Base-by-base conservation (phyloP, 2,797 vertebrate species). In the Bucorvus abyssinicus region DNA sequence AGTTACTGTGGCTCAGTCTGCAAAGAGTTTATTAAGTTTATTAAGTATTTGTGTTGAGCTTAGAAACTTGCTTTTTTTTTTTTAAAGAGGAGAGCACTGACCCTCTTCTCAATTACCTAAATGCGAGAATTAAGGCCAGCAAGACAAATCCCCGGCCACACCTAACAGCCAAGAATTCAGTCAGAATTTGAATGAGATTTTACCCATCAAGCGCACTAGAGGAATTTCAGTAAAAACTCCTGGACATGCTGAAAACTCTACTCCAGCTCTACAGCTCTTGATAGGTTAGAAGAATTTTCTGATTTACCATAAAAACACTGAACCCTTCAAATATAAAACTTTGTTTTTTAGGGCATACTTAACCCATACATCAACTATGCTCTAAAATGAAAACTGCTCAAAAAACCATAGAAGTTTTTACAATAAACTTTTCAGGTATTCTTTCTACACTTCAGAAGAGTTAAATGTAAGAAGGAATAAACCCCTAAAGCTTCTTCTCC, bases 321-420 rank as follows among this genome's bases (percentile, higher is more conserved):
- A n/a, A n/a, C 38, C 12, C 38, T 11, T 44, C 15, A 1, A 32
- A 40, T 2, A 4, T 26, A 3, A 6, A 24, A 12, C 8, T 42
- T 23, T 29, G 1, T 12, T 61, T 63, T 64, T 64, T 30, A 22
- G 5, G 2, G 3, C 5, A 15, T 5, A 5, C 0, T 47, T 38
- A 57, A 16, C 3, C 2, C 2, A 4, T 0, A 0, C 9, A 50
- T 34, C 3, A 22, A 1, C 9, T 3, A 15, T 0, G 0, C 5
- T 49, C 6, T 10, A 23, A 18, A n/a, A 17, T 0, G 0, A 30
- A 32, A 22, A 11, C 21, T 24, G 11, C 23, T 23, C 19, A 14
- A 67, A 26, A 34, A 18, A 38, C 26, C 6, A 47, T 13, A 32
- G 40, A 32, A 32, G 32, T 14, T 42, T 30, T 42, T 19, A 42